A percentile compares a stretch with the other conserved stretches of the same genome.
Conservation (phyloP, 1,140 invertebrate species). For the Sinonovacula constricta region DNA sequence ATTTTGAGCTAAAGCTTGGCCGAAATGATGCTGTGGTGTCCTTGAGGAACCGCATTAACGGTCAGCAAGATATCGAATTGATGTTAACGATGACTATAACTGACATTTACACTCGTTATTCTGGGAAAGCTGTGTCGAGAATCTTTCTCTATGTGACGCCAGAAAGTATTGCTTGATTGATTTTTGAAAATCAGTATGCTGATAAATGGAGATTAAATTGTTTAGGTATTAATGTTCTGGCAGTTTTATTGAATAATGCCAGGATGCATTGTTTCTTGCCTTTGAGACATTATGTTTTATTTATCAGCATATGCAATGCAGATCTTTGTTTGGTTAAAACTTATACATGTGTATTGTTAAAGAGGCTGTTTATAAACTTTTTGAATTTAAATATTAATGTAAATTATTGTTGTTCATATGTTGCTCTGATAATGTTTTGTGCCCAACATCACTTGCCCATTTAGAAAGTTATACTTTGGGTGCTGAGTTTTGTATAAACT, state of each 20-base stretch:
- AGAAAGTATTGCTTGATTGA: constrained; percentile 7
- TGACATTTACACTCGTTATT: constrained; percentile 74
- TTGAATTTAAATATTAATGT: too few relatives aligned
- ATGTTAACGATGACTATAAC: constrained; percentile 90
- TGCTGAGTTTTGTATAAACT: too few relatives aligned
- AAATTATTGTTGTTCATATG: too few relatives aligned
- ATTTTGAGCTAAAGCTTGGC: constrained; percentile 65
- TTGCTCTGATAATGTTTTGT: too few relatives aligned
- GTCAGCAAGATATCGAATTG: constrained; percentile 93
- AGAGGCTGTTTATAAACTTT: too few relatives aligned
- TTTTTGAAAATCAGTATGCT: background rate
- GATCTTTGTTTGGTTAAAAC: too few relatives aligned
- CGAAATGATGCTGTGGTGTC: constrained; percentile 86
- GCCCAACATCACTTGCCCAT: too few relatives aligned
- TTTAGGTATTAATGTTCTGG: background rate
- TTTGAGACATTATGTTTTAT: too few relatives aligned
- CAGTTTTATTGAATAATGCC: background rate
- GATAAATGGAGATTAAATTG: background rate
- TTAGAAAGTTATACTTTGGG: too few relatives aligned
- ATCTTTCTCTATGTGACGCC: constrained; percentile 89
- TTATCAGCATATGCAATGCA: too few relatives aligned
- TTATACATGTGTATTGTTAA: too few relatives aligned
- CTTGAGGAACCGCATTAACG: constrained; percentile 85
- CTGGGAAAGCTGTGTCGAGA: constrained; percentile 89
- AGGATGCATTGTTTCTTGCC: too few relatives aligned